phyloP scores from a whole-genome alignment of 2,113 vertebrate species.

The Bos indicus region DNA sequence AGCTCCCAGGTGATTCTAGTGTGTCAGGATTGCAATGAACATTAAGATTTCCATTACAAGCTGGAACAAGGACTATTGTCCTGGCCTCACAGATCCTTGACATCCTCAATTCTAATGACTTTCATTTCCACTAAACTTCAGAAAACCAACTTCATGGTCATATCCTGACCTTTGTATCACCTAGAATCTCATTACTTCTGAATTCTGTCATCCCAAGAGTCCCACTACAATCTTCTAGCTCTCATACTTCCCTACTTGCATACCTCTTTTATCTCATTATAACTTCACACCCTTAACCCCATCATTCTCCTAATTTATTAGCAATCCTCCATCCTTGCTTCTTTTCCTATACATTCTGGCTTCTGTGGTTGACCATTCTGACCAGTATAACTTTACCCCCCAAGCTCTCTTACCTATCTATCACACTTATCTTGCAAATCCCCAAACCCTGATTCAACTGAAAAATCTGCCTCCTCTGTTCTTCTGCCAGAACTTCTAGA shows the following conservation, averaged over 20 bases:
- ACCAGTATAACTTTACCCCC: background rate
- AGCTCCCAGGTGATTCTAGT: background rate
- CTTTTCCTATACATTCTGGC: background rate
- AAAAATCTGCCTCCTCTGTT: background rate
- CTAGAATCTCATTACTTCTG: background rate
- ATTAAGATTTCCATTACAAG: background rate
- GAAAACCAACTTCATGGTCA: background rate
- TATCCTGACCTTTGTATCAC: background rate
- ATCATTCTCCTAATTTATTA: background rate
- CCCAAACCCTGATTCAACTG: background rate
- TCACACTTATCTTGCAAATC: background rate
- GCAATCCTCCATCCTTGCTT: background rate
- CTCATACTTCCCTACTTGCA: background rate
- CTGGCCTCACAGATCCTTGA: background rate
- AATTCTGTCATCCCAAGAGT: background rate
- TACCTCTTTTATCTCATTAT: background rate
- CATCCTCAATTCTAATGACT: background rate
- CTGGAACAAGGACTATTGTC: background rate
- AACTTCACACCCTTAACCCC: background rate
- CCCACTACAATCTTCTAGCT: background rate
- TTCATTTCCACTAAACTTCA: background rate
- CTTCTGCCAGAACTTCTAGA: background rate
- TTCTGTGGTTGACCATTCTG: background rate
- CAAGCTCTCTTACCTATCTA: background rate
- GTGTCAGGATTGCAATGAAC: background rate